Conservation (phyloP, 2,888 invertebrate species). For the Congeria kusceri region DNA sequence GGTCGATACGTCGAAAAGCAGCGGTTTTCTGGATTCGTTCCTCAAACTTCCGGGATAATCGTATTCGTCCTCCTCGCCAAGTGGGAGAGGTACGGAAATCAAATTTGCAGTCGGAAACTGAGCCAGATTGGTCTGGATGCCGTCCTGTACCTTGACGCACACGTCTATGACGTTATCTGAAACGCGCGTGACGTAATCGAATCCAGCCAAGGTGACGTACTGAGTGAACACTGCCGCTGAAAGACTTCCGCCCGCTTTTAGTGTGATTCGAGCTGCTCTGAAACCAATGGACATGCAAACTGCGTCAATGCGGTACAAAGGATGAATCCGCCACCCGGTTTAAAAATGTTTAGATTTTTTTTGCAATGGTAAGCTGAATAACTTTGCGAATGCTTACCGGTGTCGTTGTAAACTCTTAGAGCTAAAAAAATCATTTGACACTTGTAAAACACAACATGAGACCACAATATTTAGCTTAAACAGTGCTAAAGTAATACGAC, state of each 20-base stretch:
- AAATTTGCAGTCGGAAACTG: constrained; percentile 56
- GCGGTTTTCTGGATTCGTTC: constrained; percentile 53
- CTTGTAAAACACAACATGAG: no score
- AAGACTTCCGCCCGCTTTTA: constrained; percentile 19
- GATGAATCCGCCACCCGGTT: no score
- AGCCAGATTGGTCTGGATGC: constrained; percentile 51
- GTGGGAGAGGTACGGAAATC: constrained; percentile 57
- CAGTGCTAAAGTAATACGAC: no score
- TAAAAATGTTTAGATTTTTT: no score
- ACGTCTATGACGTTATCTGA: constrained; percentile 53
- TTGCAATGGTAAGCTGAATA: no score
- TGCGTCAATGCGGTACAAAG: no score
- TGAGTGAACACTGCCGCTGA: constrained; percentile 31
- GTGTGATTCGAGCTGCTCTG: constrained; percentile 45
- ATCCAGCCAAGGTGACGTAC: constrained; percentile 63
- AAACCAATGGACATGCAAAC: no score
- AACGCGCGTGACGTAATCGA: constrained; percentile 59
- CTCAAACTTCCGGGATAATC: constrained; percentile 44
- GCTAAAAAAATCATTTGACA: no score
- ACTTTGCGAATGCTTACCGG: no score
- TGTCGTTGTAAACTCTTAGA: no score
- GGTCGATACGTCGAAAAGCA: constrained; percentile 56
- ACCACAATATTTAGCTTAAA: no score
- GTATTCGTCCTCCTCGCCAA: constrained; percentile 54
- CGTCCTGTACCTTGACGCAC: constrained; percentile 65